Evolutionary conservation across 2,888 invertebrate species (phyloP), one percentile per base, ranked within the genome.

Genomic region (Meloe dianella): DNA sequence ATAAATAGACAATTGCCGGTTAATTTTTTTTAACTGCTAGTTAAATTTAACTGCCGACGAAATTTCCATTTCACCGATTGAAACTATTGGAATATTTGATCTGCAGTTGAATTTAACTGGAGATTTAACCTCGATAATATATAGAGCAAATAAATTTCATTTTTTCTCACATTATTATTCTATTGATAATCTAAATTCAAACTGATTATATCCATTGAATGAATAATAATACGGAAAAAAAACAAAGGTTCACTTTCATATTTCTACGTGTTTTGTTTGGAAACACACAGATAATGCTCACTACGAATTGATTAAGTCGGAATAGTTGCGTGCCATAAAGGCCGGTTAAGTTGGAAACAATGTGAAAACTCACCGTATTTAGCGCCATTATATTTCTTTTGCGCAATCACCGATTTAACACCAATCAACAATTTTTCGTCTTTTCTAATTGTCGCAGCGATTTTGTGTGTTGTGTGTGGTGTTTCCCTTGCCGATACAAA

Each of bases 401-500:
- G 7, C 47, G 4, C 9, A 8, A 47, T n/a, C n/a, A n/a, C n/a
- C 47, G 8, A 47, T 47, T 2, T 20, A 20, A 47, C 47, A 20
- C 20, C 22, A 47, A 10, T n/a, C 20, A n/a, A 12, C 12, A 2
- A 2, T 35, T 35, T 35, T 41, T 41, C 27, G 27, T 27, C 32
- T 32, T 32, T 5, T 32, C 32, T 7, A 32, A 3, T 10, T 32
- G 7, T 5, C 8, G 7, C 27, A 20, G 8, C 2, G 47, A 47
- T 10, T 22, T 10, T 3, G 9, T 20, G 1, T 17, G 17, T 54
- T 60, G 5, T 17, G 22, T 24, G 38, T 38, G 59, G 64, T 57
- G 59, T 60, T 66, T 64, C 64, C 58, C 62, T 57, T 60, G 64
- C 69, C 59, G 64, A 67, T 73, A 59, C 68, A 68, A 69, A 72